Conservation (phyloP, 2,888 invertebrate species). For the Scaptomyza caliginosa region DNA sequence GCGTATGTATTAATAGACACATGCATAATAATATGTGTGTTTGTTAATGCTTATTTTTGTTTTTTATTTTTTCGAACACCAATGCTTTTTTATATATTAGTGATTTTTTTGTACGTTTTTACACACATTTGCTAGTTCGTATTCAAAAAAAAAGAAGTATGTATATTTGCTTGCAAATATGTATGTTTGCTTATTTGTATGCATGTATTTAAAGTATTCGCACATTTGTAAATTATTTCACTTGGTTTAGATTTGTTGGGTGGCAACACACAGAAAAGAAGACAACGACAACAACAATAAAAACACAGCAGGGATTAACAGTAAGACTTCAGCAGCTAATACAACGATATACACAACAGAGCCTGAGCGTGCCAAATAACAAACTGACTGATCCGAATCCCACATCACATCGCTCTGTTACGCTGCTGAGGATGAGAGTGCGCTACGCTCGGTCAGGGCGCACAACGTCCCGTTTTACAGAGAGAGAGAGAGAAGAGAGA, state of each 20-base stretch:
- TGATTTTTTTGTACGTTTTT: slow-evolving; percentile 13
- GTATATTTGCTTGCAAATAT: slow-evolving; percentile 1
- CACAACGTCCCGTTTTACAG: neutral
- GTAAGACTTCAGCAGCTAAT: slow-evolving; percentile 11
- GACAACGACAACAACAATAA: neutral
- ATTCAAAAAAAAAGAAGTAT: slow-evolving; percentile 10
- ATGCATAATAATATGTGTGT: neutral
- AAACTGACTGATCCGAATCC: slow-evolving; percentile 53
- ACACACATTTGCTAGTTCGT: neutral
- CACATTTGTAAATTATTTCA: slow-evolving; percentile 50
- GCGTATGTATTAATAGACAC: slow-evolving; percentile 2
- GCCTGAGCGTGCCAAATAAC: slow-evolving; percentile 57
- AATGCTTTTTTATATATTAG: slow-evolving; percentile 36
- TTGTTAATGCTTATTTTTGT: neutral
- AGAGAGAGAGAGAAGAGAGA: neutral
- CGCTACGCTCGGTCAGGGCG: slow-evolving; percentile 8
- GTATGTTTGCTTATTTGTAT: neutral
- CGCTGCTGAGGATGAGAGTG: slow-evolving; percentile 37
- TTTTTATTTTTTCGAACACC: slow-evolving; percentile 9
- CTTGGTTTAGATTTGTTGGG: slow-evolving; percentile 20
- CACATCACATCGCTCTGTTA: slow-evolving; percentile 33
- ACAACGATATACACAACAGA: slow-evolving; percentile 52
- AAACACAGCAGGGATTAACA: slow-evolving; percentile 12
- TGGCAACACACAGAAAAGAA: slow-evolving; percentile 24
- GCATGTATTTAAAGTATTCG: slow-evolving; percentile 12